phyloP scores from a whole-genome alignment of 2,888 invertebrate genomes.

The Metacarcinus magister region DNA sequence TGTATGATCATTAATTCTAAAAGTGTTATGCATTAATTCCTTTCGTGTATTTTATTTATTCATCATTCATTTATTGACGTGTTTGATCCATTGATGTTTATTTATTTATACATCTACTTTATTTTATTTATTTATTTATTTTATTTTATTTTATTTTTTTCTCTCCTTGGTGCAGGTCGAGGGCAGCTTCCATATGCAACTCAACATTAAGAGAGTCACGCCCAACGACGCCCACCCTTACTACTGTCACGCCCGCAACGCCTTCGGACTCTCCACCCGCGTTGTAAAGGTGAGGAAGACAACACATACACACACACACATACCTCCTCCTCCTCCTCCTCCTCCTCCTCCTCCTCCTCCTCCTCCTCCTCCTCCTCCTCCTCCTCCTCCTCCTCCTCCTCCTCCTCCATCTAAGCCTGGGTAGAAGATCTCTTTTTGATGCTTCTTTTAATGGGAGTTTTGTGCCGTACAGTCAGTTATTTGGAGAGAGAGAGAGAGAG shows the following conservation, averaged over 20 bases:
- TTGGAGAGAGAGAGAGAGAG: too few species aligned
- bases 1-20: too few species aligned
- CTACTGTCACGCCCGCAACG: conserved; percentile 93
- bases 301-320: conserved; percentile 33
- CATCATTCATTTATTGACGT: too few species aligned
- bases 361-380: conserved; percentile 7
- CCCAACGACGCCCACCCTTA: conserved; percentile 91
- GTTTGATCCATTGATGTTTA: too few species aligned
- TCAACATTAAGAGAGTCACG: conserved; percentile 90
- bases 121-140: not conserved
- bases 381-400: not conserved
- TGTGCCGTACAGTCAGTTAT: not conserved
- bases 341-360: not conserved
- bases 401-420: not conserved
- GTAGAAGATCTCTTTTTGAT: not conserved
- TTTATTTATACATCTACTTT: not conserved
- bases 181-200: conserved; percentile 90
- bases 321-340: not conserved
- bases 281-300: conserved; percentile 82
- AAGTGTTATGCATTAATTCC: too few species aligned
- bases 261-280: conserved; percentile 87
- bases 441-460: not conserved
- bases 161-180: conserved; percentile 84
- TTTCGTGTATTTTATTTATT: too few species aligned
- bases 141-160: not conserved